Evolutionary conservation across 2,888 invertebrate genomes (phyloP), one percentile per base, ranked within the genome.

Genomic region (Rhamphomyia laevipes): DNA sequence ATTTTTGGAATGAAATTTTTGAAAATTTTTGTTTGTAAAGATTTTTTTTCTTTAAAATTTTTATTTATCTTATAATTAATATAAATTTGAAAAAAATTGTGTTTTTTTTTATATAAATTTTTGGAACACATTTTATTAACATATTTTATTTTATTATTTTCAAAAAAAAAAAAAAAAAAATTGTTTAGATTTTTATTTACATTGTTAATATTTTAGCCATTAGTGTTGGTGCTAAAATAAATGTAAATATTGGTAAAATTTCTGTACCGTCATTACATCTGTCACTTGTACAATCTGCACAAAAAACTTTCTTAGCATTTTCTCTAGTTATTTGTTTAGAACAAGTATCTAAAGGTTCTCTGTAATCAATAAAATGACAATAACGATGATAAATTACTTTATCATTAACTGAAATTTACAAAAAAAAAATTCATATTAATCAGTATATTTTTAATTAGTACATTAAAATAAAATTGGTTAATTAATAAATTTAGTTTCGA

Each of bases 281-380:
- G 49, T 66, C 61, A 18, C 59, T 59, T 41, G 60, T 54, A 49
- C 67, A 67, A 53, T 67, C 67, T 52, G 62, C 57, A 45, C 67
- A 67, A 52, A 62, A 68, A 50, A 62, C 55, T 42, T 63, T 62
- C 11, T 53, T 55, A 9, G 64, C 62, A 53, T 58, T 66, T 49
- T 62, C 64, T 52, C 66, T 67, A 35, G 63, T 61, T 21, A 62
- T 57, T 43, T 64, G 56, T 23, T 52, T 47, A 30, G 59, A 59
- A 57, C 67, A 67, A 23, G 60, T 57, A 30, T 63, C 59, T 45
- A 66, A 48, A 1, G 63, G 57, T 52, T 68, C 67, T 16, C 67
- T 63, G 47, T 66, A 65, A 50, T 66, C 67, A 57, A 66, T 66
- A 53, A 65, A 68, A 55, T 66, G 68, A 48, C 67, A 67, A 53